phyloP scores from a whole-genome alignment of 2,888 invertebrate species.

The Xestia ashworthii region DNA sequence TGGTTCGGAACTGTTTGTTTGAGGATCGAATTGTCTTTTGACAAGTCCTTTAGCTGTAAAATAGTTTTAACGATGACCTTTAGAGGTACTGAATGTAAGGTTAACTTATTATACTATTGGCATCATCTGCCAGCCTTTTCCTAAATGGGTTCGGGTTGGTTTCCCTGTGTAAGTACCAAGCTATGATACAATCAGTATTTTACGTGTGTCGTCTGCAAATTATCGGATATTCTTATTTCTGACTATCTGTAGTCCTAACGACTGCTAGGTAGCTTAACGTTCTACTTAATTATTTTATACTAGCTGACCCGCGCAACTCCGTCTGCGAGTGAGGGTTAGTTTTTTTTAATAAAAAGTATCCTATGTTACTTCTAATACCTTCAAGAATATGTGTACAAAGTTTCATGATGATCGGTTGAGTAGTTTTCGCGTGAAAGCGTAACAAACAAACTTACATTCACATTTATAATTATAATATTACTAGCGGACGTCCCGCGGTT shows the following conservation, averaged over 20 bases:
- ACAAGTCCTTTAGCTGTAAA: slow-evolving; percentile 24
- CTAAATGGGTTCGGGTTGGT: neutral
- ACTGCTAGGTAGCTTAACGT: neutral
- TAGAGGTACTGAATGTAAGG: neutral
- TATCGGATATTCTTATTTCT: neutral
- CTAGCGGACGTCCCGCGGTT: too few species aligned
- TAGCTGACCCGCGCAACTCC: too few species aligned
- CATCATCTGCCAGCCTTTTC: neutral
- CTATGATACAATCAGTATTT: neutral
- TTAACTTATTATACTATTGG: neutral
- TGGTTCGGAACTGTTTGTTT: slow-evolving; percentile 31
- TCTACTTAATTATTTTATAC: neutral
- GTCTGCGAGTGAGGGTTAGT: too few species aligned
- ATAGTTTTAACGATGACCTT: slow-evolving; percentile 36
- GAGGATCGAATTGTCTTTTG: slow-evolving; percentile 22
- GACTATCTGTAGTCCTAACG: neutral
- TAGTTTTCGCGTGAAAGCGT: too few species aligned
- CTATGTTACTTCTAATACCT: too few species aligned
- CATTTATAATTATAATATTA: too few species aligned
- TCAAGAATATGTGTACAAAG: too few species aligned
- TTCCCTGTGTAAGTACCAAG: neutral
- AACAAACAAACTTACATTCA: too few species aligned
- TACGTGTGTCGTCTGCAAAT: neutral
- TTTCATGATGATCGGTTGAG: too few species aligned
- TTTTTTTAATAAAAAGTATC: too few species aligned